Evolutionary conservation across 2,113 vertebrate species (phyloP).

Genomic region (Serilophus lunatus): DNA sequence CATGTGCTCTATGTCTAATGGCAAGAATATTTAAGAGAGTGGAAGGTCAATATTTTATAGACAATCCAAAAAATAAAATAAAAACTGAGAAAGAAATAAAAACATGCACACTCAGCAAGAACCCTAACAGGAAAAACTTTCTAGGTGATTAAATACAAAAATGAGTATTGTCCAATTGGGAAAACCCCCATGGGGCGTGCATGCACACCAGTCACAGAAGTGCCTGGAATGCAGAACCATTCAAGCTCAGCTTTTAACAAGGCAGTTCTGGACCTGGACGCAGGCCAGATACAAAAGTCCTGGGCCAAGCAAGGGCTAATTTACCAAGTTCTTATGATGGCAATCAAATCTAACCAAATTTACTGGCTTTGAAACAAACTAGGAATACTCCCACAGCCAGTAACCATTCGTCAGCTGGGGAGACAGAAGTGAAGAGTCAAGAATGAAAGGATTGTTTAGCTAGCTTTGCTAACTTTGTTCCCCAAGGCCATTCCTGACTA

Average conservation of each 20-base stretch:
- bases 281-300: constrained; percentile 1
- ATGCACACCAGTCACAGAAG: background rate
- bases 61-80: constrained; percentile 11
- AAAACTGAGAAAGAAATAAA: background rate
- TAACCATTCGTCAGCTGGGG: background rate
- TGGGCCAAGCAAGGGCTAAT: background rate
- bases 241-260: constrained; percentile 31
- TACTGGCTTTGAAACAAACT: background rate
- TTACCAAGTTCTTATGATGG: background rate
- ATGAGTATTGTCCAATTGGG: background rate
- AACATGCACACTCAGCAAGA: background rate
- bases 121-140: background rate
- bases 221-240: constrained; percentile 4
- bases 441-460: background rate
- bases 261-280: constrained; percentile 24
- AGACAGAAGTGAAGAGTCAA: background rate
- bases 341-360: background rate
- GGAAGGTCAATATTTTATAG: constrained; percentile 33
- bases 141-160: constrained; percentile 27
- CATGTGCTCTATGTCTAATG: constrained; percentile 34
- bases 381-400: background rate
- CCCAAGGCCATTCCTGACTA: background rate
- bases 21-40: background rate
- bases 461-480: background rate
- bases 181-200: background rate